Conservation (phyloP, 2,113 vertebrate genomes). For the Calidris pugnax region DNA sequence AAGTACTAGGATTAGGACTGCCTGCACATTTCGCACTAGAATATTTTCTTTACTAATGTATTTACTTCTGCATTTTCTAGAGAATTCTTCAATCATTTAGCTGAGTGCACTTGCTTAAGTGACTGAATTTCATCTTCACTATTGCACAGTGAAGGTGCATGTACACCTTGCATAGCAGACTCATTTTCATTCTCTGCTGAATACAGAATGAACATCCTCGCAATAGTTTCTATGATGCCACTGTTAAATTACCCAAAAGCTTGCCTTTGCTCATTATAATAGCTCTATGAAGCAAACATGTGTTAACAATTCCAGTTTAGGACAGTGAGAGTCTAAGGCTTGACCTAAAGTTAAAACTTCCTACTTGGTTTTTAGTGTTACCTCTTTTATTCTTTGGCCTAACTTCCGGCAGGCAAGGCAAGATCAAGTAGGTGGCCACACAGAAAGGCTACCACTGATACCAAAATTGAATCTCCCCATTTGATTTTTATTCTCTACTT, state of each 20-base stretch:
- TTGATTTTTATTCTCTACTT: neutral
- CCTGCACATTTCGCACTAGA: neutral
- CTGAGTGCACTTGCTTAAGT: neutral
- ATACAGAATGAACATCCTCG: neutral
- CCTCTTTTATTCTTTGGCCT: neutral
- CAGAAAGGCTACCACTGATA: neutral
- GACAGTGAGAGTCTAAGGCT: neutral
- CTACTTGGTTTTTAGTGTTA: neutral
- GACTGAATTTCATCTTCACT: neutral
- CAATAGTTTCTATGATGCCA: neutral
- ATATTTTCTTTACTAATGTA: neutral
- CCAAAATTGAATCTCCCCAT: neutral
- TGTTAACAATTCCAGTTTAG: neutral
- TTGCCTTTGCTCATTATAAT: neutral
- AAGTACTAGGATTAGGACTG: neutral
- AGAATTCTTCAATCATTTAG: neutral
- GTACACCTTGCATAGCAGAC: neutral
- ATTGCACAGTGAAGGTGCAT: neutral
- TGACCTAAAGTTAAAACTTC: neutral
- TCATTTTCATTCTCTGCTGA: neutral
- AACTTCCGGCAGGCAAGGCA: neutral
- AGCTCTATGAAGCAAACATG: neutral
- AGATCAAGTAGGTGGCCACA: neutral
- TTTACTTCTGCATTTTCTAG: neutral
- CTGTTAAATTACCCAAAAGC: neutral